Evolutionary conservation across 2,888 invertebrate genomes (phyloP).

Genomic region (Limnephilus lunatus): DNA sequence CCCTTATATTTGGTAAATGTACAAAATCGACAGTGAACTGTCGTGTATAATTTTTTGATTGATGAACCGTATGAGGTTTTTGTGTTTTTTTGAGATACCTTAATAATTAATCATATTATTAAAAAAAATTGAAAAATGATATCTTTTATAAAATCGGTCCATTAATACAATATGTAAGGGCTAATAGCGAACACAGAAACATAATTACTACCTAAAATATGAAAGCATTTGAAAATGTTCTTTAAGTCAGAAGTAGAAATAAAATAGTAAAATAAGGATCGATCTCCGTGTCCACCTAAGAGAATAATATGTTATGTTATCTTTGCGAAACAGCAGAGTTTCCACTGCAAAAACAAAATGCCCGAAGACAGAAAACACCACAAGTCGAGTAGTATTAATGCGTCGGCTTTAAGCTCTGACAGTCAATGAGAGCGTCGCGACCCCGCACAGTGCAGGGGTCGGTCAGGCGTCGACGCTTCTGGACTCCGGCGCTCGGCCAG

Average conservation of each 20-base stretch:
- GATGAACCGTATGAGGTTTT: too few relatives aligned
- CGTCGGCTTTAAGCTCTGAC: not conserved
- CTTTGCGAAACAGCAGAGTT: not conserved
- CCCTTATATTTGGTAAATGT: too few relatives aligned
- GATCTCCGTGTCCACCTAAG: not conserved
- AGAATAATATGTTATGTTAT: not conserved
- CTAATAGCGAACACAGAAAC: not conserved
- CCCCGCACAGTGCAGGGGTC: not conserved
- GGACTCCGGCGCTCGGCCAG: slow-evolving; percentile 9
- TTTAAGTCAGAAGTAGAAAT: not conserved
- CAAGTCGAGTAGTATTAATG: not conserved
- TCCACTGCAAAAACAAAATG: not conserved
- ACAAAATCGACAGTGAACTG: too few relatives aligned
- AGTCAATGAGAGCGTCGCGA: not conserved
- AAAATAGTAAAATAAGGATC: not conserved
- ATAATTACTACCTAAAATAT: not conserved
- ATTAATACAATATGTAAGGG: not conserved
- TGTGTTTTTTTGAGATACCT: too few relatives aligned
- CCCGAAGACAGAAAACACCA: not conserved
- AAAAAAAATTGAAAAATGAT: too few relatives aligned
- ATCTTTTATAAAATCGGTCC: not conserved
- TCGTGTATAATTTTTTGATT: too few relatives aligned
- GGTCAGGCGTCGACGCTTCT: slow-evolving; percentile 23
- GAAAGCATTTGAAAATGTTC: not conserved
- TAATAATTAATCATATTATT: too few relatives aligned